phyloP scores from a whole-genome alignment of 2,888 invertebrate genomes.

The Drosophila ustulata region DNA sequence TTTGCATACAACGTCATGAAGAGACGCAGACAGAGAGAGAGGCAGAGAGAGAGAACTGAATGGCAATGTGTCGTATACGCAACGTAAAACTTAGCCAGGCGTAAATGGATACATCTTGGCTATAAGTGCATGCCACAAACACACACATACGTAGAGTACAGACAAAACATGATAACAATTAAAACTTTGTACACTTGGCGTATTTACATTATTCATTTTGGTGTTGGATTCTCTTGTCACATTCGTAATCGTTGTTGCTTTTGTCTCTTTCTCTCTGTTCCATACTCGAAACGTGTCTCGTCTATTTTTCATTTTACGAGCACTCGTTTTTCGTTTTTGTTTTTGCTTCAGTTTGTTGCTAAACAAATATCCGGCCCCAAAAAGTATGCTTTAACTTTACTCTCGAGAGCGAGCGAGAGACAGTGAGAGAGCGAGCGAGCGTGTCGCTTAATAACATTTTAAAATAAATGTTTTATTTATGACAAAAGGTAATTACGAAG shows the following conservation, averaged over 20 bases:
- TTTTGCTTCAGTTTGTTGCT: conserved; percentile 11
- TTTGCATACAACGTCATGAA: conserved; percentile 39
- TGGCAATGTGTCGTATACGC: conserved; percentile 78
- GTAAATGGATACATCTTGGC: conserved; percentile 79
- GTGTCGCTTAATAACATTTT: conserved; percentile 73
- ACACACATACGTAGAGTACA: conserved; percentile 30
- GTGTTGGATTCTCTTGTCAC: conserved; percentile 78
- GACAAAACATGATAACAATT: conserved; percentile 81
- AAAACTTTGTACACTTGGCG: conserved; percentile 81
- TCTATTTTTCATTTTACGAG: background rate
- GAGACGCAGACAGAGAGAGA: conserved; percentile 5
- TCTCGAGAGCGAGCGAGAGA: background rate
- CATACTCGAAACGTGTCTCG: background rate
- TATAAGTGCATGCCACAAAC: conserved; percentile 64
- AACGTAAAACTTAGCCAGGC: conserved; percentile 79
- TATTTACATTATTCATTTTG: conserved; percentile 80
- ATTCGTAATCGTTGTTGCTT: conserved; percentile 57
- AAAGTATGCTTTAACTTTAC: conserved; percentile 28
- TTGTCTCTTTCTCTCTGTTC: conserved; percentile 7
- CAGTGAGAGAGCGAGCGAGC: conserved; percentile 3
- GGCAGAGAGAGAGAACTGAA: conserved; percentile 55
- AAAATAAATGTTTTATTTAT: conserved; percentile 78
- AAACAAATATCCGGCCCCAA: conserved; percentile 12
- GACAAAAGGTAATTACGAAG: conserved; percentile 73
- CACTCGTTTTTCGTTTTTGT: conserved; percentile 13